Conservation (phyloP, 2,888 invertebrate genomes). For the Orchesella flavescens region DNA sequence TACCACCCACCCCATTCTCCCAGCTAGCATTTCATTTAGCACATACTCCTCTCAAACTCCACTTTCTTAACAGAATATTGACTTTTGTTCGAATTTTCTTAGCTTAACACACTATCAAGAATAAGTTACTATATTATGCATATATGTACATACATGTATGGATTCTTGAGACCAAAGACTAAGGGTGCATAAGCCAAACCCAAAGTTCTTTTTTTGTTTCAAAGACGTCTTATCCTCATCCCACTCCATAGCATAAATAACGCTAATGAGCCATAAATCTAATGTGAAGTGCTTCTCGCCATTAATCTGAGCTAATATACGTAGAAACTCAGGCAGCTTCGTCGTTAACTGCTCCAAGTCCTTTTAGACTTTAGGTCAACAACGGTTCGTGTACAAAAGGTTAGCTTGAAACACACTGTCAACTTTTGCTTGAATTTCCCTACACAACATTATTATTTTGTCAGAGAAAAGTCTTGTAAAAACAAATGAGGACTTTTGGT, state of each 20-base stretch:
- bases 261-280: conserved; percentile 71
- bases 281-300: conserved; percentile 63
- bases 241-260: conserved; percentile 64
- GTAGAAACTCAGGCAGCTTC: not conserved
- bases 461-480: too few relatives aligned
- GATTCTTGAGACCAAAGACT: not conserved
- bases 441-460: too few relatives aligned
- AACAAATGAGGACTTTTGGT: too few relatives aligned
- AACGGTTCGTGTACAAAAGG: too few relatives aligned
- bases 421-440: too few relatives aligned
- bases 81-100: too few relatives aligned
- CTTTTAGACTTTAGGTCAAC: too few relatives aligned
- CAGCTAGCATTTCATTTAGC: not conserved
- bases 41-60: not conserved
- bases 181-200: not conserved
- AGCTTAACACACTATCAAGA: too few relatives aligned
- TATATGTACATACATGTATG: too few relatives aligned
- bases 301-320: conserved; percentile 55
- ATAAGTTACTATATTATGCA: too few relatives aligned
- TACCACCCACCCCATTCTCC: not conserved
- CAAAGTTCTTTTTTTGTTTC: not conserved
- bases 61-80: not conserved
- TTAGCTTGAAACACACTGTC: too few relatives aligned
- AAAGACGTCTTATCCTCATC: conserved; percentile 18
- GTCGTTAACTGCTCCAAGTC: not conserved